Percentiles rank a stretch among this genome's conserved stretches.
phyloP scores from a whole-genome alignment of 1,140 invertebrate genomes.

The Drosophila malerkotliana region DNA sequence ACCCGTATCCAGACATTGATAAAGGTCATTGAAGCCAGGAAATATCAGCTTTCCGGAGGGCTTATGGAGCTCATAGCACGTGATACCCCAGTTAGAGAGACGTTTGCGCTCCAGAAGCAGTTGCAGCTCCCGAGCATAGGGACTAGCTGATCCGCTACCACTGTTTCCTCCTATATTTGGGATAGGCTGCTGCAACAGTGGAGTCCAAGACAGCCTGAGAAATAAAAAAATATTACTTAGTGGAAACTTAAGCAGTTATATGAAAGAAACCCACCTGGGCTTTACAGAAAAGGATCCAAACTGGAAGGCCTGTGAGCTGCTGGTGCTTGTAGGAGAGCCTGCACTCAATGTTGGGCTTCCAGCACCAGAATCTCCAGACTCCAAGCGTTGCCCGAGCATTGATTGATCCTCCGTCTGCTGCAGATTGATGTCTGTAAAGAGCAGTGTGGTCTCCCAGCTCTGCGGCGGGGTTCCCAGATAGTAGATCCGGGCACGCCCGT shows the following conservation, averaged over 20 bases:
- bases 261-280: constrained; percentile 39
- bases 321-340: constrained; percentile 46
- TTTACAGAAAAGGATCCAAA: constrained; percentile 47
- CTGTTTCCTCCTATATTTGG: constrained; percentile 84
- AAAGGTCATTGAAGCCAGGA: constrained; percentile 93
- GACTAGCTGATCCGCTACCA: constrained; percentile 84
- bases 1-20: constrained; percentile 90
- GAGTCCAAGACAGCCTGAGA: constrained; percentile 88
- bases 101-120: constrained; percentile 95
- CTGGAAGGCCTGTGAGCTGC: constrained; percentile 39
- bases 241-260: too few species aligned
- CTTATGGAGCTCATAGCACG: constrained; percentile 94
- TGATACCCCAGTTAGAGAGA: constrained; percentile 96
- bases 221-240: neutral
- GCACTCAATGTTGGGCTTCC: constrained; percentile 35
- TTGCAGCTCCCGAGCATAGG: constrained; percentile 92
- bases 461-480: constrained; percentile 93
- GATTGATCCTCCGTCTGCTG: constrained; percentile 57
- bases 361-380: constrained; percentile 10
- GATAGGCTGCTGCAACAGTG: constrained; percentile 90
- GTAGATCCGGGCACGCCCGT: constrained; percentile 93
- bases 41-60: constrained; percentile 94
- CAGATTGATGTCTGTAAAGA: constrained; percentile 91
- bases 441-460: constrained; percentile 93
- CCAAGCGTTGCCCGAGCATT: constrained; percentile 44